Percentiles rank a stretch among this genome's conserved stretches.
These are phyloP conservation scores for Pseudococcus longispinus DNA, from an alignment of 2,888 invertebrate species.

Conservation along the genomic window DNA sequence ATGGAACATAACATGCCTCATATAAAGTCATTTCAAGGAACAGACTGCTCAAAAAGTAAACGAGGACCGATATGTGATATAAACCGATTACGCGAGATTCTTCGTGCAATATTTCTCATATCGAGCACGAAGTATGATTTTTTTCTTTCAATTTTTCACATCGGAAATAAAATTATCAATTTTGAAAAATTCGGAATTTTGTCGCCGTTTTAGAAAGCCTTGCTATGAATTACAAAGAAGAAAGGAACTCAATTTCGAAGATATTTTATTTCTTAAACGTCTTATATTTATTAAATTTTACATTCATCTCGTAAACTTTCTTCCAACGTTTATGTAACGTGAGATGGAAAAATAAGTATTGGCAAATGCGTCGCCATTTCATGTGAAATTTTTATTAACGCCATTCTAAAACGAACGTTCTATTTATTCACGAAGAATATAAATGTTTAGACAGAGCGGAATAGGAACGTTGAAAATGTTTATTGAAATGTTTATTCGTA, in stretches of 20 bases:
- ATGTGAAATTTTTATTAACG: constrained; percentile 54
- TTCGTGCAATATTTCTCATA: constrained; percentile 14
- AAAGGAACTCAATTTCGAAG: not conserved
- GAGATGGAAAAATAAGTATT: constrained; percentile 48
- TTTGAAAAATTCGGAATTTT: not conserved
- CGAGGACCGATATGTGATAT: not conserved
- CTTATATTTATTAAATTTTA: constrained; percentile 52
- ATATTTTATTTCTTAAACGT: constrained; percentile 41
- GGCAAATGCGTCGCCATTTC: constrained; percentile 50
- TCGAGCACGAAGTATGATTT: not conserved
- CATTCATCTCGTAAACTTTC: constrained; percentile 43
- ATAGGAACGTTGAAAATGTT: constrained; percentile 52
- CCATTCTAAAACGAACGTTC: constrained; percentile 52
- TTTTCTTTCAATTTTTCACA: not conserved
- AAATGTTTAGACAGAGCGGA: constrained; percentile 55
- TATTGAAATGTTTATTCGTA: constrained; percentile 49
- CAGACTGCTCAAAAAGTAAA: constrained; percentile 29
- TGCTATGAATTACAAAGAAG: not conserved
- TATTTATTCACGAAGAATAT: constrained; percentile 55
- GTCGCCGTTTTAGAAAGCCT: not conserved
- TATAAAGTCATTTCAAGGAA: constrained; percentile 53
- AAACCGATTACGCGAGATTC: not conserved
- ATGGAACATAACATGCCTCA: constrained; percentile 51
- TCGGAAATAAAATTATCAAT: not conserved
- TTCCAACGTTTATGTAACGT: constrained; percentile 48